Percentiles rank a stretch among this genome's conserved stretches.
phyloP scores from a whole-genome alignment of 2,113 vertebrate species.

The Mesocricetus auratus region DNA sequence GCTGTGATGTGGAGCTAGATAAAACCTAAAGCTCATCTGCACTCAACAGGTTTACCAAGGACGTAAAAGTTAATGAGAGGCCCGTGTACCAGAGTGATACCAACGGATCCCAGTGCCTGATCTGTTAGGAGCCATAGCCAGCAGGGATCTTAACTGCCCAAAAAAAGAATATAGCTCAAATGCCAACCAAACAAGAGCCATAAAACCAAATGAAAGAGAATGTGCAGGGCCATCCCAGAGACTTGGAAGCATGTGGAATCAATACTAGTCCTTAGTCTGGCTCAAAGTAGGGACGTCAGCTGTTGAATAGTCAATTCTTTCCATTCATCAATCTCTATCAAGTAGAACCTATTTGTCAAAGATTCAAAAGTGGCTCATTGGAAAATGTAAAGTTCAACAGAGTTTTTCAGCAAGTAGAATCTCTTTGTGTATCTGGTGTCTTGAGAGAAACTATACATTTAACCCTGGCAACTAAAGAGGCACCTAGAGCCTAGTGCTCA shows the following conservation, averaged over 20 bases:
- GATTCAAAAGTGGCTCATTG: background rate
- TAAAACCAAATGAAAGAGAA: background rate
- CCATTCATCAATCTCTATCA: background rate
- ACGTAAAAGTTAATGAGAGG: background rate
- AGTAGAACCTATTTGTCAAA: slow-evolving; percentile 12
- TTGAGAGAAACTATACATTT: background rate
- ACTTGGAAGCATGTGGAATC: background rate
- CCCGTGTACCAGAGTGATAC: background rate
- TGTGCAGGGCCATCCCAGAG: background rate
- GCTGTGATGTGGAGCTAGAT: background rate
- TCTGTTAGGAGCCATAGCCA: background rate
- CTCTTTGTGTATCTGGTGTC: background rate
- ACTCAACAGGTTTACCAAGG: background rate
- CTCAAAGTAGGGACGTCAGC: background rate
- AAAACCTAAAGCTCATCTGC: background rate
- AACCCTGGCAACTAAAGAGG: background rate
- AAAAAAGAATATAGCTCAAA: background rate
- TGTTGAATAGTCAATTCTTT: background rate
- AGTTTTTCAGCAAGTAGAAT: background rate
- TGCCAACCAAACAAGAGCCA: background rate
- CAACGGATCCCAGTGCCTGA: background rate
- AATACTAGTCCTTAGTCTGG: background rate
- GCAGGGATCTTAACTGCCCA: background rate
- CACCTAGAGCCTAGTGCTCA: background rate
- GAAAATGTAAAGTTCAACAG: slow-evolving; percentile 2